Conservation (phyloP, 1,140 invertebrate genomes). For the Sweltsa coloradensis region DNA sequence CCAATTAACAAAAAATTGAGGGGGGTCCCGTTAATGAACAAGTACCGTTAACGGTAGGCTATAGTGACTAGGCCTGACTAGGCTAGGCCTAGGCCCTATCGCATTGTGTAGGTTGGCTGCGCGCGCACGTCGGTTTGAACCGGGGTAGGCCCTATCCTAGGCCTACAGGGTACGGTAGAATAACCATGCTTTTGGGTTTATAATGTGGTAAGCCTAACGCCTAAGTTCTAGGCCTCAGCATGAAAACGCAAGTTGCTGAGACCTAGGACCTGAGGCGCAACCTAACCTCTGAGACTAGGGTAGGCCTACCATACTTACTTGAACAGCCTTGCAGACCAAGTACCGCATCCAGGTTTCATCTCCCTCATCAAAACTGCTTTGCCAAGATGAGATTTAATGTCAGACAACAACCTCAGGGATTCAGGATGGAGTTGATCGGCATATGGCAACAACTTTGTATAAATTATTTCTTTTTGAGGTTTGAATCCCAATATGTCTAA, state of each 20-base stretch:
- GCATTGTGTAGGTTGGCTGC: too few species aligned
- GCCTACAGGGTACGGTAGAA: background rate
- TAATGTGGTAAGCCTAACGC: background rate
- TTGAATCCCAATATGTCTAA: constrained; percentile 20
- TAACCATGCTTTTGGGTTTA: background rate
- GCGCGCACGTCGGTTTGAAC: background rate
- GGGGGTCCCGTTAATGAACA: too few species aligned
- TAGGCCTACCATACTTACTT: constrained; percentile 34
- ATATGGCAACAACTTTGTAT: constrained; percentile 56
- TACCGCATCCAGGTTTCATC: constrained; percentile 47
- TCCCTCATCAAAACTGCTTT: constrained; percentile 51
- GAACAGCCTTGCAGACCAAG: constrained; percentile 47
- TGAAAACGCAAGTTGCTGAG: too few species aligned
- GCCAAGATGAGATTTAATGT: constrained; percentile 56
- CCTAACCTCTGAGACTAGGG: background rate
- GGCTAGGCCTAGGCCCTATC: too few species aligned
- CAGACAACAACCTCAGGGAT: constrained; percentile 39
- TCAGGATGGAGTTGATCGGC: constrained; percentile 48
- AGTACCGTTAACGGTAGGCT: too few species aligned
- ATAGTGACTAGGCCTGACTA: too few species aligned
- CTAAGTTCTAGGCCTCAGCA: too few species aligned
- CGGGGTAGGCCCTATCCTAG: background rate
- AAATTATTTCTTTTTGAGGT: constrained; percentile 47
- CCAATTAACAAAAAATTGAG: too few species aligned
- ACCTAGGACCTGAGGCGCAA: background rate